Conservation (phyloP, 1,140 invertebrate species). For the Nasonia longicornis region DNA sequence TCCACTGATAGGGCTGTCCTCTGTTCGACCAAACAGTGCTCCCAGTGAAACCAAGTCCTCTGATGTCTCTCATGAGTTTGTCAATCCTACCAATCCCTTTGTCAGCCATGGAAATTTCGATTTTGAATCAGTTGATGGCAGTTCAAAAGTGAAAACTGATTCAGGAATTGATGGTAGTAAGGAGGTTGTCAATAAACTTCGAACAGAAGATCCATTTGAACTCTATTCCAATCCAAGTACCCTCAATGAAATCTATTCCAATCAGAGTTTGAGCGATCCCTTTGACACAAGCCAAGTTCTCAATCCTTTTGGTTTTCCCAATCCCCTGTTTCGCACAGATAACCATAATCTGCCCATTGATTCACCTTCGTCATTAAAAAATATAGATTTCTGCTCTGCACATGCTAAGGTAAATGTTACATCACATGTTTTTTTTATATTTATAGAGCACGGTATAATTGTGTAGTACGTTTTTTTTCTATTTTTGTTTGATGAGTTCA, state of each 20-base stretch:
- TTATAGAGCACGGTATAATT: slow-evolving; percentile 26
- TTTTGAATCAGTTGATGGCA: background rate
- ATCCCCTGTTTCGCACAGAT: slow-evolving; percentile 49
- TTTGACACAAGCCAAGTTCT: slow-evolving; percentile 61
- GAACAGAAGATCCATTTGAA: slow-evolving; percentile 40
- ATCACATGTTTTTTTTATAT: slow-evolving; percentile 55
- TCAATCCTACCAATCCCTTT: slow-evolving; percentile 51
- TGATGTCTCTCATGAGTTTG: slow-evolving; percentile 38
- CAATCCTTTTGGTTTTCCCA: slow-evolving; percentile 53
- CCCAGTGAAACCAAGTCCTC: background rate
- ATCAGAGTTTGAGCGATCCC: slow-evolving; percentile 52
- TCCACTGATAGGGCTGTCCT: background rate
- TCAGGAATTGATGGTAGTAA: background rate
- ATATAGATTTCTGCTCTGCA: slow-evolving; percentile 57
- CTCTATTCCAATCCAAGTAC: slow-evolving; percentile 21
- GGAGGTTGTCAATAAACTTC: background rate
- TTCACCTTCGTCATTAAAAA: slow-evolving; percentile 55
- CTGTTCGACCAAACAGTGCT: background rate
- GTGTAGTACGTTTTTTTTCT: background rate
- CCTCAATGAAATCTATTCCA: slow-evolving; percentile 2
- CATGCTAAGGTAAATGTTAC: slow-evolving; percentile 61
- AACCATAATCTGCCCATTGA: slow-evolving; percentile 49
- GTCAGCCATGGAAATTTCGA: slow-evolving; percentile 6
- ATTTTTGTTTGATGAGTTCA: slow-evolving; percentile 21
- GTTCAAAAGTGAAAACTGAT: background rate